A percentile compares a stretch with the other conserved stretches of the same genome.
Evolutionary conservation across 1,140 invertebrate species (phyloP).

Genomic region (Lamellibrachia luymesi): DNA sequence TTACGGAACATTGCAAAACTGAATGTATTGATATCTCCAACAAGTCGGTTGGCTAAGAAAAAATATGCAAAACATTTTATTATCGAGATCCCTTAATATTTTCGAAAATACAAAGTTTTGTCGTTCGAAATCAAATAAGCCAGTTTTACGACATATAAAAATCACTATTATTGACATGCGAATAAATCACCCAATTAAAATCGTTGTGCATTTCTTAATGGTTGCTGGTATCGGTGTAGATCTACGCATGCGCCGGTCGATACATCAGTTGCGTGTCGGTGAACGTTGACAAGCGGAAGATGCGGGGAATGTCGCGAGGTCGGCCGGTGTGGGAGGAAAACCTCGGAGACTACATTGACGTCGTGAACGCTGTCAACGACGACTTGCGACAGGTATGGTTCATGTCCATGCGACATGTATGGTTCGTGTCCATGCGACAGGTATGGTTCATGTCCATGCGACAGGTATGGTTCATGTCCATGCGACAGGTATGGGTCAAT

Average conservation of each 20-base stretch:
- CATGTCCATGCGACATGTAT: neutral
- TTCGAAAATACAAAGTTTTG: neutral
- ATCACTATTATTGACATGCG: too few species aligned
- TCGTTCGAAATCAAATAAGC: neutral
- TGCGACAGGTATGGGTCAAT: neutral
- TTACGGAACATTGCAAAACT: too few species aligned
- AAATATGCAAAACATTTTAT: too few species aligned
- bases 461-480: too few species aligned
- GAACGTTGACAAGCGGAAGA: neutral
- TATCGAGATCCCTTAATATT: too few species aligned
- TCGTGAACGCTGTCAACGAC: neutral
- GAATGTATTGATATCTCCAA: too few species aligned
- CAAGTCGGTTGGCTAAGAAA: too few species aligned
- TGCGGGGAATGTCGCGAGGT: neutral
- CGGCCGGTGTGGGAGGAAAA: neutral
- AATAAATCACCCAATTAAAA: too few species aligned
- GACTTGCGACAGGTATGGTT: neutral
- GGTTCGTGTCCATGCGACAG: too few species aligned
- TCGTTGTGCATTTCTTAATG: neutral
- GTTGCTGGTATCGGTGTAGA: neutral
- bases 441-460: too few species aligned
- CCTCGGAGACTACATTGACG: neutral
- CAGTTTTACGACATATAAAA: neutral
- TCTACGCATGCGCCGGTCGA: neutral
- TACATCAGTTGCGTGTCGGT: neutral